Evolutionary conservation across 2,888 invertebrate species (phyloP).

Genomic region (Hoplodrina ambigua): DNA sequence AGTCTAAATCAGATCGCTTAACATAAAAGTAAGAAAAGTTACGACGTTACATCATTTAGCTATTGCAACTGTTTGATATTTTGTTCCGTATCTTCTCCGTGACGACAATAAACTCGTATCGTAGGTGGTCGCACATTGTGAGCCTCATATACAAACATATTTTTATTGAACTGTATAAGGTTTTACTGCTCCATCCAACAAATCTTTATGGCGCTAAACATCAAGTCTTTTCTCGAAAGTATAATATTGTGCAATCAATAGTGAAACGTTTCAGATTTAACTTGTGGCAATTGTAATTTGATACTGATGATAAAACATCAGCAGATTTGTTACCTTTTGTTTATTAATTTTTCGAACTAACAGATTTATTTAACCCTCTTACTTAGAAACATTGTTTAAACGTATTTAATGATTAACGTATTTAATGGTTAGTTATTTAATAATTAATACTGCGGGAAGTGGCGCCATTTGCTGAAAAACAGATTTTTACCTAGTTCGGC

Average conservation of each 20-base stretch:
- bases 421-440: too few relatives aligned
- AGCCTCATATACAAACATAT: constrained; percentile 80
- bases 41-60: constrained; percentile 51
- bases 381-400: too few relatives aligned
- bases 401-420: neutral
- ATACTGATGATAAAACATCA: constrained; percentile 51
- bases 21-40: constrained; percentile 38
- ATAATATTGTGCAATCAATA: constrained; percentile 71
- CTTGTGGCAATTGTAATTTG: constrained; percentile 65
- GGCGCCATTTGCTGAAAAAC: too few relatives aligned
- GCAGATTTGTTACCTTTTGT: constrained; percentile 59
- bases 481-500: too few relatives aligned
- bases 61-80: constrained; percentile 61
- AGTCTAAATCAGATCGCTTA: constrained; percentile 37
- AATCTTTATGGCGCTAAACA: constrained; percentile 76
- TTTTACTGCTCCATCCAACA: constrained; percentile 82
- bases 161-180: constrained; percentile 84
- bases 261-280: constrained; percentile 69
- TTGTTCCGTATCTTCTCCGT: constrained; percentile 74
- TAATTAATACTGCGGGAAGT: too few relatives aligned
- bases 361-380: constrained; percentile 15
- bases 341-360: constrained; percentile 30
- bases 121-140: constrained; percentile 82
- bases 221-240: constrained; percentile 71
- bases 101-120: constrained; percentile 78